Evolutionary conservation across 2,797 vertebrate species (phyloP).

Genomic region (Notamacropus eugenii): DNA sequence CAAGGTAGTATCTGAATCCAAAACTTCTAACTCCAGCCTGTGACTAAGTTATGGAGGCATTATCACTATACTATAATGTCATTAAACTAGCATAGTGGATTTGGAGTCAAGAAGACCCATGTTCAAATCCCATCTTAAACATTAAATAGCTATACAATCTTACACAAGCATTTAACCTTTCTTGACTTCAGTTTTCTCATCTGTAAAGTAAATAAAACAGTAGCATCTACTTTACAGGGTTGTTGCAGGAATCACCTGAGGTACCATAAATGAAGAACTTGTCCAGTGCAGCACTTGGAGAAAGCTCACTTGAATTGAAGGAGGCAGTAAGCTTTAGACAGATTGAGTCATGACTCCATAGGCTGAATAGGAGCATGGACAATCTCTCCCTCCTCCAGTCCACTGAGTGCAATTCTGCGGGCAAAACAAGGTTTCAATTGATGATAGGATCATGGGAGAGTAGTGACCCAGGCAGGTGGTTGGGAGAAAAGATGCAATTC

Average conservation of each 20-base stretch:
- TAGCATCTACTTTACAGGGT: neutral
- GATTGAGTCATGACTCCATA: neutral
- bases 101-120: neutral
- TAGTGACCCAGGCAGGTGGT: neutral
- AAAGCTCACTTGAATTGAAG: neutral
- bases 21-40: neutral
- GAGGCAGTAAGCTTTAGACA: neutral
- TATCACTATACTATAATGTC: neutral
- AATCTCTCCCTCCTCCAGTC: neutral
- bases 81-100: neutral
- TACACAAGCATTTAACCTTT: neutral
- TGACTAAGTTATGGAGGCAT: neutral
- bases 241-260: neutral
- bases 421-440: neutral
- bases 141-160: neutral
- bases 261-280: neutral
- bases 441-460: neutral
- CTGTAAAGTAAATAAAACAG: neutral
- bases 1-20: neutral
- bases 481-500: neutral
- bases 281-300: neutral
- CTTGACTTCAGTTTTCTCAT: neutral
- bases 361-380: neutral
- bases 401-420: neutral
- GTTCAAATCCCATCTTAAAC: neutral